A percentile compares a stretch with the other conserved stretches of the same genome.
Conservation (phyloP, 2,113 vertebrate genomes). For the Nanger granti region DNA sequence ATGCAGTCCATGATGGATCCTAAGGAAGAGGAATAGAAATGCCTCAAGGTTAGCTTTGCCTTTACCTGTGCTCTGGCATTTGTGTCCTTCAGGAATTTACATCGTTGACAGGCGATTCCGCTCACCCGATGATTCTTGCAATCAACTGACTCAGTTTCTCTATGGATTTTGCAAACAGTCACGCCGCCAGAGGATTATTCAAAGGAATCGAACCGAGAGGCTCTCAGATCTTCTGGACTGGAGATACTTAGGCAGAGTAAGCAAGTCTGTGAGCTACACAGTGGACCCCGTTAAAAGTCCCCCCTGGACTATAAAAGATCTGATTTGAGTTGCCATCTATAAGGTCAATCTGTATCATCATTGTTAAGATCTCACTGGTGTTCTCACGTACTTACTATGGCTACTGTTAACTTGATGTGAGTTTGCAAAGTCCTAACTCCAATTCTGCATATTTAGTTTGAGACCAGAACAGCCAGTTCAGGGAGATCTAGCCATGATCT, state of each 20-base stretch:
- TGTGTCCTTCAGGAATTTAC: constrained; percentile 87
- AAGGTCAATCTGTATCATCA: background rate
- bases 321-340: background rate
- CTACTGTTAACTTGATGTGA: background rate
- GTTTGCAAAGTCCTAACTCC: background rate
- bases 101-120: constrained; percentile 93
- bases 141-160: constrained; percentile 96
- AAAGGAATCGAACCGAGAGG: constrained; percentile 93
- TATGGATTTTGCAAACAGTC: constrained; percentile 96
- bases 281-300: background rate
- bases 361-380: background rate
- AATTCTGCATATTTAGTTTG: background rate
- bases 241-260: constrained; percentile 93
- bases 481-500: background rate
- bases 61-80: background rate
- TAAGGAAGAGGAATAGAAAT: background rate
- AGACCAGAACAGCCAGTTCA: background rate
- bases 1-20: accelerated
- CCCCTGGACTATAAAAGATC: background rate
- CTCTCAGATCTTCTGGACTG: constrained; percentile 95
- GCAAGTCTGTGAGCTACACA: constrained; percentile 39
- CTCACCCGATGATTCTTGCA: constrained; percentile 93
- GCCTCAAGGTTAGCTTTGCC: background rate
- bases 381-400: background rate
- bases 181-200: constrained; percentile 93